phyloP scores from a whole-genome alignment of 2,888 invertebrate genomes.

The Meghimatium bilineatum region DNA sequence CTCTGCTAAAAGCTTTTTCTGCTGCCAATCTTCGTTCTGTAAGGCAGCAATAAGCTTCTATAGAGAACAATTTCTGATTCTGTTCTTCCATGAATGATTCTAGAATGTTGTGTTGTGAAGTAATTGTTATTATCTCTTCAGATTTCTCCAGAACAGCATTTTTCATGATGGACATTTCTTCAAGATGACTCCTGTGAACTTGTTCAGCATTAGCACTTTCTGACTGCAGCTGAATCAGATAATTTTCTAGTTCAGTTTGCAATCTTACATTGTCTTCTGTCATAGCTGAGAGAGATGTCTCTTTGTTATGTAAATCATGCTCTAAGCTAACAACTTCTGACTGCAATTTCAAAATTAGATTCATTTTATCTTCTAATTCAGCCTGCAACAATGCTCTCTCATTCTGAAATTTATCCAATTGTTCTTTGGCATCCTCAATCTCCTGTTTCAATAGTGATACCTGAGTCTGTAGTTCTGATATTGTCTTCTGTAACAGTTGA shows the following conservation, averaged over 20 bases:
- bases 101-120: conserved; percentile 12
- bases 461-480: conserved; percentile 41
- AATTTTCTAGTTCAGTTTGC: conserved; percentile 16
- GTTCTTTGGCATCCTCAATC: conserved; percentile 3
- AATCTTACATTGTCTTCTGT: conserved; percentile 14
- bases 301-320: conserved; percentile 16
- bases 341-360: conserved; percentile 25
- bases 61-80: conserved; percentile 28
- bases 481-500: conserved; percentile 34
- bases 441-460: conserved; percentile 35
- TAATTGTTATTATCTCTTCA: conserved; percentile 9
- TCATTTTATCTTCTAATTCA: conserved; percentile 40
- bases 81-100: conserved; percentile 23
- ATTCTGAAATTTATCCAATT: neutral
- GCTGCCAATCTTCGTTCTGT: neutral
- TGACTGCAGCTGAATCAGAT: neutral
- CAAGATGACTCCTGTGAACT: neutral
- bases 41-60: conserved; percentile 22
- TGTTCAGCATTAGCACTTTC: conserved; percentile 1
- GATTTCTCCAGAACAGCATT: conserved; percentile 15
- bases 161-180: conserved; percentile 32
- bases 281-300: neutral
- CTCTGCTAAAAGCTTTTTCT: conserved; percentile 1
- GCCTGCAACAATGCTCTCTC: conserved; percentile 19
- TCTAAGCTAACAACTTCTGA: conserved; percentile 14